phyloP scores from a whole-genome alignment of 1,140 invertebrate species.

The Melipona quadrifasciata region DNA sequence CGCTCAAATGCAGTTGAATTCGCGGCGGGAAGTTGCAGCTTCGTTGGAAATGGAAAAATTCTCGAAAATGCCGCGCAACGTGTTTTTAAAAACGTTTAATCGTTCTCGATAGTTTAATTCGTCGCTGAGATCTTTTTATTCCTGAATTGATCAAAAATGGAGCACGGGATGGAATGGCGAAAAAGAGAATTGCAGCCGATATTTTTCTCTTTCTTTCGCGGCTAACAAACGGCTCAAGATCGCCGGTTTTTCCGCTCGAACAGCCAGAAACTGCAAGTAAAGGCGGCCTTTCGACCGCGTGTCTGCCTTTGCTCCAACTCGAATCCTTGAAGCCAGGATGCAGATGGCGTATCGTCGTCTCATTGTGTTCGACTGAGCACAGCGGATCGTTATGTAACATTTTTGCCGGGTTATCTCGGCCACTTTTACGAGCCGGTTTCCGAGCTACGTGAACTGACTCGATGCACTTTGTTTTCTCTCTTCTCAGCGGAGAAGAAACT shows the following conservation, averaged over 20 bases:
- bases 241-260: conserved; percentile 38
- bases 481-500: background rate
- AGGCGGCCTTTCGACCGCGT: conserved; percentile 55
- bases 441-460: background rate
- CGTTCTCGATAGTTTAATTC: background rate
- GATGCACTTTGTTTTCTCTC: background rate
- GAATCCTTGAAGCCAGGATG: conserved; percentile 60
- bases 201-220: background rate
- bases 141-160: background rate
- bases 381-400: conserved; percentile 64
- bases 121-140: background rate
- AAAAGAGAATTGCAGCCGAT: background rate
- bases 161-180: background rate
- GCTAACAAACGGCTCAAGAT: background rate
- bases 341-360: conserved; percentile 59
- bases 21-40: background rate
- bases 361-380: conserved; percentile 65
- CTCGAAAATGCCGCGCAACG: background rate
- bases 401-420: conserved; percentile 51
- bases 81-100: background rate
- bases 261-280: conserved; percentile 15
- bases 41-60: background rate
- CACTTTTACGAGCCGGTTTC: conserved; percentile 28
- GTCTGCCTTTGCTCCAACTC: conserved; percentile 14
- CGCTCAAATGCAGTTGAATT: no score